phyloP scores from a whole-genome alignment of 2,888 invertebrate genomes.

The Rhagium mordax region DNA sequence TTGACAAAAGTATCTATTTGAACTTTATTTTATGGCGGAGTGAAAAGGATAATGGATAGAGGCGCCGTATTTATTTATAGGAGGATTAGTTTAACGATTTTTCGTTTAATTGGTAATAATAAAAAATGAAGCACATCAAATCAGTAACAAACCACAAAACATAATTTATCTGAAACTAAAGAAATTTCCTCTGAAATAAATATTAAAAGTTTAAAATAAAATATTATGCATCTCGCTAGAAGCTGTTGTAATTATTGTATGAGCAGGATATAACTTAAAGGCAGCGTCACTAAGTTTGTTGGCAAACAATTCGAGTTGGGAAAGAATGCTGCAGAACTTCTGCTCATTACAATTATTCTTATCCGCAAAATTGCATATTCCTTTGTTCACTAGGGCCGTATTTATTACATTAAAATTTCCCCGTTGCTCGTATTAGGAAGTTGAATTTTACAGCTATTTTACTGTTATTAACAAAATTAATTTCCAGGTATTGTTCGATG shows the following conservation, averaged over 20 bases:
- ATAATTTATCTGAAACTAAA: neutral
- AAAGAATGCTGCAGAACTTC: neutral
- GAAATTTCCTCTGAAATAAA: neutral
- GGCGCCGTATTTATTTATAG: no score
- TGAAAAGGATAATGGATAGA: no score
- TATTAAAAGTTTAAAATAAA: neutral
- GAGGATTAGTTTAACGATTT: no score
- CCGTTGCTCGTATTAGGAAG: no score
- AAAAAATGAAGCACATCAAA: no score
- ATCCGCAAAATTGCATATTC: neutral
- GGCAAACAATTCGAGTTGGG: neutral
- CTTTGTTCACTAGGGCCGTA: neutral
- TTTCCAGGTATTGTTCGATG: no score
- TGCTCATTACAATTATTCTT: neutral
- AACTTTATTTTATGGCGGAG: no score
- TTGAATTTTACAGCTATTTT: no score
- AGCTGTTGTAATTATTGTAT: neutral
- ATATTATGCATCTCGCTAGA: neutral
- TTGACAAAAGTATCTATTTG: no score
- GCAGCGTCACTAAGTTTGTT: neutral
- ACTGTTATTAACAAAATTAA: no score
- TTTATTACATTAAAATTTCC: neutral
- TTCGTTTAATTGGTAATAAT: no score
- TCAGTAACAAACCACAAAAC: no score
- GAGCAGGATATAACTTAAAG: neutral